These are phyloP conservation scores for Balearica regulorum DNA, from an alignment of 2,797 vertebrate genomes.

Conservation along the genomic window DNA sequence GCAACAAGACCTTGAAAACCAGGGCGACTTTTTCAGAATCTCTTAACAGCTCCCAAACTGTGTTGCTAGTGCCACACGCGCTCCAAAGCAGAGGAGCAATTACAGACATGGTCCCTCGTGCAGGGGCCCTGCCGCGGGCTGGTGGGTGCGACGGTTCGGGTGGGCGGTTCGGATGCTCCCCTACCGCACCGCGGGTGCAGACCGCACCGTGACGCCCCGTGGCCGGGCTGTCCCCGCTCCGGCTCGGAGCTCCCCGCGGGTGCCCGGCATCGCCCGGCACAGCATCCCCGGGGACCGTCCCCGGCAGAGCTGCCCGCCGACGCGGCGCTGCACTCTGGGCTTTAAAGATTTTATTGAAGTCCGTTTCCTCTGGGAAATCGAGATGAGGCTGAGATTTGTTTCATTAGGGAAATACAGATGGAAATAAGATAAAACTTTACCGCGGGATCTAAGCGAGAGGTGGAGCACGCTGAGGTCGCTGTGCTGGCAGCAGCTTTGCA, in stretches of 20 bases:
- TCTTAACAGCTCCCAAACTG: not conserved
- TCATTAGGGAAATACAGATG: not conserved
- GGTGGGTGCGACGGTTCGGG: not conserved
- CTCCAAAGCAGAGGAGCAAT: not conserved
- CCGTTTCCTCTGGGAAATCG: not conserved
- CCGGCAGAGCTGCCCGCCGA: accelerated
- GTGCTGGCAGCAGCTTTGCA: not conserved
- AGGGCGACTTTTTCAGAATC: not conserved
- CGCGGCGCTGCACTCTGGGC: accelerated
- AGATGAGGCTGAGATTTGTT: not conserved
- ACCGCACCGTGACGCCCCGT: accelerated
- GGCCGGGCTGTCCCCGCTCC: not conserved
- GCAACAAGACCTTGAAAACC: not conserved
- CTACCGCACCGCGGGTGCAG: not conserved
- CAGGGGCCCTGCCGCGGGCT: too few relatives aligned
- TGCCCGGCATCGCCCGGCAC: not conserved
- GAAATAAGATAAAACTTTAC: not conserved
- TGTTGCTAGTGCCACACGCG: not conserved
- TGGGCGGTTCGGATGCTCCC: not conserved
- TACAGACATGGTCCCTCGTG: too few relatives aligned
- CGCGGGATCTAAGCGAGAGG: too few relatives aligned
- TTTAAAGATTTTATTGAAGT: not conserved
- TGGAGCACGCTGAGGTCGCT: accelerated
- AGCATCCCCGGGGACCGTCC: not conserved
- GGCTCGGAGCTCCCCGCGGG: accelerated